Conservation (phyloP, 1,140 invertebrate genomes). For the Schlechtendalia chinensis region DNA sequence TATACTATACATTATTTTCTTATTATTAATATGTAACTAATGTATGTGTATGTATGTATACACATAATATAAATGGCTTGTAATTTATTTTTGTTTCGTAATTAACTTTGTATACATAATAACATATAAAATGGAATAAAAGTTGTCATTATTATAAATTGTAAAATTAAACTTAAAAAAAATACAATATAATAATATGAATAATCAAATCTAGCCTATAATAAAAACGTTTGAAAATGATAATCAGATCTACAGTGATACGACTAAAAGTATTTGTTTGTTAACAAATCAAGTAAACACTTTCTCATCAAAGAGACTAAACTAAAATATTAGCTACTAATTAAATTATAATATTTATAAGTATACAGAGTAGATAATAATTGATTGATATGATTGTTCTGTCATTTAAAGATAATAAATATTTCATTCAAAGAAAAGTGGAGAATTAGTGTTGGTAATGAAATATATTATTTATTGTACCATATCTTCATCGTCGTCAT, state of each 20-base stretch:
- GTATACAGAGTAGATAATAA: constrained; percentile 32
- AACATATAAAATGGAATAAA: neutral
- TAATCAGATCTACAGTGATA: neutral
- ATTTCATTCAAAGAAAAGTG: neutral
- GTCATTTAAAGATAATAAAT: neutral
- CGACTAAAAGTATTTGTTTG: neutral
- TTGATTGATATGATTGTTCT: constrained; percentile 39
- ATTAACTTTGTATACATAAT: neutral
- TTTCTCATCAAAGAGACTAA: neutral
- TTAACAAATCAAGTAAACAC: neutral
- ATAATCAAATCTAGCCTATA: neutral
- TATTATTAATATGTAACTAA: neutral
- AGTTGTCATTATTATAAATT: neutral
- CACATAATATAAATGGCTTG: neutral
- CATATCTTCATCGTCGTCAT: constrained; percentile 43
- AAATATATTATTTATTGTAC: constrained; percentile 38
- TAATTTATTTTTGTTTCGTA: neutral
- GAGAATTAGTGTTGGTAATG: neutral
- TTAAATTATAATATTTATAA: constrained; percentile 27
- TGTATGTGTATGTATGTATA: neutral
- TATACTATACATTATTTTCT: neutral
- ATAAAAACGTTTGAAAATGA: neutral
- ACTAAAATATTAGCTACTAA: neutral
- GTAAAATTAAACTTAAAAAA: neutral
- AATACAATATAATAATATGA: neutral